Evolutionary conservation across 2,797 vertebrate genomes (phyloP).

Genomic region (Gorsachius magnificus): DNA sequence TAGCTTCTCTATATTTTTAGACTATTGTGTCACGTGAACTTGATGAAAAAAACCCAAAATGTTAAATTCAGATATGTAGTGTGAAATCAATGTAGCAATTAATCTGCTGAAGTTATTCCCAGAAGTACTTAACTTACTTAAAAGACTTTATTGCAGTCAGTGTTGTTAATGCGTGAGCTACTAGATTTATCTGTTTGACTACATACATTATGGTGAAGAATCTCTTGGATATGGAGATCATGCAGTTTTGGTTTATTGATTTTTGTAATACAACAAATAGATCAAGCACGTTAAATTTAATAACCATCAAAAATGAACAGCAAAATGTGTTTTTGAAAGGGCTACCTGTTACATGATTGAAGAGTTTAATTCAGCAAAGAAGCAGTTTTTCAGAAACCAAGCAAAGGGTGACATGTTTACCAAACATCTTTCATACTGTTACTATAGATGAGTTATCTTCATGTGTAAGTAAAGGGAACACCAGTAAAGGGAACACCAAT

Average conservation of each 20-base stretch:
- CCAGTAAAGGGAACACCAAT: accelerated
- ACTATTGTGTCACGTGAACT: neutral
- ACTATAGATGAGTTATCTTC: neutral
- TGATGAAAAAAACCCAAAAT: neutral
- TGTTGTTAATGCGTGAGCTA: neutral
- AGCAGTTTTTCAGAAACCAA: neutral
- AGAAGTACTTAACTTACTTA: neutral
- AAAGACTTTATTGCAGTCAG: neutral
- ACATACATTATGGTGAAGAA: neutral
- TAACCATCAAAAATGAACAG: neutral
- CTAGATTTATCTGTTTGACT: neutral
- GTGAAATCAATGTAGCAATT: neutral
- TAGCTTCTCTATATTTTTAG: neutral
- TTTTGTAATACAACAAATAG: neutral
- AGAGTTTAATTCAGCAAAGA: neutral
- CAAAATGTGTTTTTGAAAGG: neutral
- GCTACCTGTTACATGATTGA: neutral
- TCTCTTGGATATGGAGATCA: neutral
- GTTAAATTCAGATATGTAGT: neutral
- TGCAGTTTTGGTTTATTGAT: neutral
- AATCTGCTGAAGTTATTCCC: neutral
- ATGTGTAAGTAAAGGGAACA: neutral
- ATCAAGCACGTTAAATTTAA: neutral
- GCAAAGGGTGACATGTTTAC: neutral
- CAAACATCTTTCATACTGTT: neutral